Evolutionary conservation across 1,140 invertebrate species (phyloP).

Genomic region (Stenopsyche tienmushanensis): DNA sequence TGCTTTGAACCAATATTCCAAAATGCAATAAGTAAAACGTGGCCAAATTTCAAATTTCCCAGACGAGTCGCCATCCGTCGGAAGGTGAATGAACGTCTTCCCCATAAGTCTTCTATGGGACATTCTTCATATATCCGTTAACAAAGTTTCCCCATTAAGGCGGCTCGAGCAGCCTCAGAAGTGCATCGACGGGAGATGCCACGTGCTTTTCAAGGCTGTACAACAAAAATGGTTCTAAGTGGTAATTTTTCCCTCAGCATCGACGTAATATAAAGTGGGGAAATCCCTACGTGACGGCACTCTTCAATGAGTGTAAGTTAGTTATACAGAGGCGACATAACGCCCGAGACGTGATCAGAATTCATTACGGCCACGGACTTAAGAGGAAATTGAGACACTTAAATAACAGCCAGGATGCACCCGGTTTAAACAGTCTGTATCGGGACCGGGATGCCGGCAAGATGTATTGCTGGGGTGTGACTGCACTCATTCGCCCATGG

Average conservation of each 20-base stretch:
- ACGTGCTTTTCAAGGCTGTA: constrained; percentile 37
- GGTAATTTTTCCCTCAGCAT: constrained; percentile 35
- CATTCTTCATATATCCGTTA: no score
- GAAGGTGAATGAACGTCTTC: neutral
- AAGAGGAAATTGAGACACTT: constrained; percentile 41
- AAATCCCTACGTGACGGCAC: constrained; percentile 39
- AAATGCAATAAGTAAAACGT: no score
- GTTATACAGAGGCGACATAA: constrained; percentile 34
- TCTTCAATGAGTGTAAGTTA: constrained; percentile 37
- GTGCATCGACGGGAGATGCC: constrained; percentile 11
- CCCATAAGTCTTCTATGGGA: neutral
- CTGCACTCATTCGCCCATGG: no score
- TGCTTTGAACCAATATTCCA: neutral
- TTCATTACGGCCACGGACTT: constrained; percentile 29
- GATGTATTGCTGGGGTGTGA: constrained; percentile 8
- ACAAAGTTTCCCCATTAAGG: constrained; percentile 24
- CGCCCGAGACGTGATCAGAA: constrained; percentile 36
- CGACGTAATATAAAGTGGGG: constrained; percentile 34
- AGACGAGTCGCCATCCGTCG: no score
- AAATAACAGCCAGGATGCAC: constrained; percentile 33
- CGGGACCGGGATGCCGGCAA: neutral
- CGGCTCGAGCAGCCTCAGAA: neutral
- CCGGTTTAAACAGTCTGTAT: neutral
- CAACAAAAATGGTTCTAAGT: constrained; percentile 35
- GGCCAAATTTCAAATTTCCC: no score